phyloP scores from a whole-genome alignment of 53 echinoderm and acorn worm species.

The Arbacia lixula region DNA sequence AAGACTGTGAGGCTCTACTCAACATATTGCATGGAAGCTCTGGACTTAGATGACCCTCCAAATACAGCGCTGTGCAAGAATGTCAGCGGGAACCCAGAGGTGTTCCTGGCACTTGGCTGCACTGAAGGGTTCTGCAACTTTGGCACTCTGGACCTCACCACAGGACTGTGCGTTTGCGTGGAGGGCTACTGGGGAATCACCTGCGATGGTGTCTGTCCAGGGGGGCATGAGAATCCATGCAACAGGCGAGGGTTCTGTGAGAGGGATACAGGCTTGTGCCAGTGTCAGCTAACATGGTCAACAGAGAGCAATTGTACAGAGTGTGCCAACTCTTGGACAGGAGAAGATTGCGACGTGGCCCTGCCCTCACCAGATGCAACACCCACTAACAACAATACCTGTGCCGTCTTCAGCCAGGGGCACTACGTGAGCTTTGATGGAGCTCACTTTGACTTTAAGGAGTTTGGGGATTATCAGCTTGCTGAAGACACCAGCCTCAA shows the following conservation, averaged over 20 bases:
- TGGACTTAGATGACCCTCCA: constrained; percentile 58
- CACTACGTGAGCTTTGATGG: constrained; percentile 82
- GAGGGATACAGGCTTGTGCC: constrained; percentile 72
- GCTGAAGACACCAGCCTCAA: constrained; percentile 15
- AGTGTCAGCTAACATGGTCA: constrained; percentile 80
- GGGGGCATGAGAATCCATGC: constrained; percentile 77
- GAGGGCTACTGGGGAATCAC: constrained; percentile 78
- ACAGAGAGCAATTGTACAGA: constrained; percentile 76
- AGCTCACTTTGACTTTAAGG: constrained; percentile 86
- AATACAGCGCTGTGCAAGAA: constrained; percentile 61
- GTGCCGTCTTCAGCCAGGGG: constrained; percentile 84
- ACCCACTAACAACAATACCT: constrained; percentile 47
- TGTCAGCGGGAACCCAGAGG: constrained; percentile 57
- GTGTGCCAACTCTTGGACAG: constrained; percentile 81
- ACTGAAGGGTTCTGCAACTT: constrained; percentile 66
- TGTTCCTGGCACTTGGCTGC: constrained; percentile 74
- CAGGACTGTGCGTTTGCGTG: constrained; percentile 68
- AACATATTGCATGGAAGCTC: constrained; percentile 67
- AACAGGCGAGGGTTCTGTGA: constrained; percentile 74
- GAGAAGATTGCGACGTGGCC: constrained; percentile 67
- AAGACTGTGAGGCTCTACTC: constrained; percentile 62
- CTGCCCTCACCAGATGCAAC: constrained; percentile 51
- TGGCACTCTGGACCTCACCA: constrained; percentile 61
- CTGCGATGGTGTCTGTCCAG: constrained; percentile 74
- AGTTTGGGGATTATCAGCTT: constrained; percentile 80